Base-by-base conservation (phyloP, 2,888 invertebrate genomes). In the Yponomeuta plumbellus region DNA sequence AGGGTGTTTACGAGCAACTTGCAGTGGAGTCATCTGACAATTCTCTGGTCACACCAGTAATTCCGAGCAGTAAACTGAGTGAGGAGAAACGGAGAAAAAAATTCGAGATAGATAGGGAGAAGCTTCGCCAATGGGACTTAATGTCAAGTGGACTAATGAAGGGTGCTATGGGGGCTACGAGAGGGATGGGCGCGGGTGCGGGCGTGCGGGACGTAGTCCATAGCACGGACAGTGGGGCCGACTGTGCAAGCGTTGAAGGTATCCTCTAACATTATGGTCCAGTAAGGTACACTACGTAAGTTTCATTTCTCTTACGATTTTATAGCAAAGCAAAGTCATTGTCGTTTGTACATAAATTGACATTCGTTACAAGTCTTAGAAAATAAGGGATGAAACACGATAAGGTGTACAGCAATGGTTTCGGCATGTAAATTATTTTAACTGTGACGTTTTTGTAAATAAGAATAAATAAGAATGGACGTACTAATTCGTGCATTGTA, bases 111-210 rank as follows among this genome's bases (percentile, higher is more conserved):
- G 97, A 97, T 88, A 94, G 97, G 75, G 97, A 97, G 88, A 96
- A 95, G 74, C 92, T 97, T 74, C 93, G 97, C 66, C 97, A 97
- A 79, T 97, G 97, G 97, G 97, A 97, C 88, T 93, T 96, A 76
- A 93, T 97, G 94, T 97, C 97, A 69, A 96, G 96, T 91, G 96
- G 94, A 71, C 91, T 95, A 74, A 93, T 94, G 93, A 94, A 88
- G 75, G 81, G 80, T 72, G 83, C 80, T 69, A 75, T 73, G 74
- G 84, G 84, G 74, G 81, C 85, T 77, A 87, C 86, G 85, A 84
- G 85, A 82, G 84, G 70, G 73, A 73, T 72, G 72, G 84, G 81
- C 73, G 79, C 78, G 75, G 80, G 81, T 79, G 78, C 74, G 78
- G 84, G 81, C 75, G 74, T 76, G 75, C 81, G 82, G 72, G 84